Evolutionary conservation across 2,797 vertebrate species (phyloP), one percentile per base, ranked within the genome.

Genomic region (Phyllotis vaccarum): DNA sequence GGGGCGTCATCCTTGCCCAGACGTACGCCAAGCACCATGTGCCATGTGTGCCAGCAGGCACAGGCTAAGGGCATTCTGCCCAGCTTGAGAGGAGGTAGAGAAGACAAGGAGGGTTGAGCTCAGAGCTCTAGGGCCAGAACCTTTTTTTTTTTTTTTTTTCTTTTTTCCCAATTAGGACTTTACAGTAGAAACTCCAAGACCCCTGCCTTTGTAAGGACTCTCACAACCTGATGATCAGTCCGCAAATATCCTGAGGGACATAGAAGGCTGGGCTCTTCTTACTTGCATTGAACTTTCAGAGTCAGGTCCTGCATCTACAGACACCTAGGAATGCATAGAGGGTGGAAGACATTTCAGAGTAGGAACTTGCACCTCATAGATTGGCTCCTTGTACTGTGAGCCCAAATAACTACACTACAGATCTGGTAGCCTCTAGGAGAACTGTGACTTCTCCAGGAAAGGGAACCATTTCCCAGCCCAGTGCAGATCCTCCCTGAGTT

Each of bases 21-120:
- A 97, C 96, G 64, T 80, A 64, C 76, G 92, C 97, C 97, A 97
- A 96, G 96, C 96, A 96, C 95, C 97, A 96, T 97, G 97, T 97
- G 96, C 93, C 90, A 95, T 96, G 97, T 97, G 92, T 97, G 97
- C 97, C 97, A 97, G 96, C 90, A 92, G 91, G 97, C 97, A 94
- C 97, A 97, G 96, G 96, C 97, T 97, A 96, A 97, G 96, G 97
- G 97, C 97, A 97, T 89, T 95, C 94, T 98, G 97, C 97, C 97
- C 94, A 0, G 95, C 93, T 94, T 90, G 52, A 82, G 82, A 90
- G 90, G 81, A 89, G 88, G 94, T 49, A 90, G 82, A 88, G 85
- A 86, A 91, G 90, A 86, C 95, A 93, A 91, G 83, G 87, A 31
- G 92, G 88, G 43, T 87, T 83, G 93, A 90, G 78, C 66, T 93